phyloP scores from a whole-genome alignment of 1,140 invertebrate species.

The Temnothorax longispinosus region DNA sequence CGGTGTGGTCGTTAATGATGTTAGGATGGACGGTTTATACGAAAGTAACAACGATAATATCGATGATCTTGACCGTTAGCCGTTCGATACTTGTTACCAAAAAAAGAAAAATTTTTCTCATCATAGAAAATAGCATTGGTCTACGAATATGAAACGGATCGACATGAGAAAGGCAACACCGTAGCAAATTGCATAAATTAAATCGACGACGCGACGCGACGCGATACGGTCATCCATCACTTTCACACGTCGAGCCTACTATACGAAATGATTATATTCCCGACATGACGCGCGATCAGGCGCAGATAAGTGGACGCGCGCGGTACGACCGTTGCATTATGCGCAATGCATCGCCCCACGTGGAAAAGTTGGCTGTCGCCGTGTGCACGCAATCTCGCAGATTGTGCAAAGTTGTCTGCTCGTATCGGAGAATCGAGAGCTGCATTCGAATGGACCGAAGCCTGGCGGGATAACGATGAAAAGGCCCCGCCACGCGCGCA shows the following conservation, averaged over 20 bases:
- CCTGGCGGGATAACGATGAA: constrained; percentile 19
- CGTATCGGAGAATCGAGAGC: constrained; percentile 66
- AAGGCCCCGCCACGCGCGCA: not conserved
- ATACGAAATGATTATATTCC: constrained; percentile 44
- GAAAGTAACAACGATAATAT: not conserved
- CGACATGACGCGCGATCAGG: constrained; percentile 58
- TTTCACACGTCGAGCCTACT: constrained; percentile 1
- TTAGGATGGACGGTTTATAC: not conserved
- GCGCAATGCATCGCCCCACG: constrained; percentile 38
- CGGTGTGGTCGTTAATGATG: not conserved
- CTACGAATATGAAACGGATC: not conserved
- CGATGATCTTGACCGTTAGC: not conserved
- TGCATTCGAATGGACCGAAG: constrained; percentile 60
- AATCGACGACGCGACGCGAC: not conserved
- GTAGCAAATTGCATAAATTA: not conserved
- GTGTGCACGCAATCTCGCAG: constrained; percentile 69
- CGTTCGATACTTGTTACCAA: not conserved
- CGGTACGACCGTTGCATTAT: constrained; percentile 47
- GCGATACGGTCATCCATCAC: not conserved
- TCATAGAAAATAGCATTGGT: not conserved
- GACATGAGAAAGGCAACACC: not conserved
- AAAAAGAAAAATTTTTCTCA: not conserved
- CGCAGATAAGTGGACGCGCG: constrained; percentile 61
- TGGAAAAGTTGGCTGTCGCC: constrained; percentile 57
- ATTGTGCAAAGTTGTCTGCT: constrained; percentile 69